Base-by-base conservation (phyloP, 2,888 invertebrate genomes). In the Diarsia mendica region DNA sequence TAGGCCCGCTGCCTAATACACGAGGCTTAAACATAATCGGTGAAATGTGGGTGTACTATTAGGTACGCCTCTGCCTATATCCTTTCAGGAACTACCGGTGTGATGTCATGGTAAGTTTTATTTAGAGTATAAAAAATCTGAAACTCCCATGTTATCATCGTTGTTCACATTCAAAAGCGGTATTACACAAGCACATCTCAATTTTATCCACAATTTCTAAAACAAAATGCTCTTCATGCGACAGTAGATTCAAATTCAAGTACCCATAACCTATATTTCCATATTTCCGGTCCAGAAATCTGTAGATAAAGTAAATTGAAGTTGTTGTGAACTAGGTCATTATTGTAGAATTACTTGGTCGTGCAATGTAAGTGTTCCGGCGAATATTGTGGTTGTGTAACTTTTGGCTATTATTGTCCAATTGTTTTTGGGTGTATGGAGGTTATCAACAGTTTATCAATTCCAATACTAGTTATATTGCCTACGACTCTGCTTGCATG, bases 201-300 rank as follows among this genome's bases (percentile, higher is more conserved):
- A 8, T 33, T 55, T n/a, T 2, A 39, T 1, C 10, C 28, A 4
- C 9, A 55, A 46, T 15, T 63, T 48, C n/a, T 39, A 82, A 58
- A 81, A 44, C 18, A n/a, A 76, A 68, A 51, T 65, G 48, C 39
- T 33, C 58, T 75, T 64, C 58, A 75, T 53, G n/a, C n/a, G 10
- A 44, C 65, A 80, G 44, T n/a, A 44, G 64, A 65, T 79, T 58
- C 23, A 58, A 75, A 75, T 81, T 6, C 28, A 60, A 75, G 67
- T 18, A 39, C 33, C 44, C 78, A 72, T 77, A 65, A 23, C 48
- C 67, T 8, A 60, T 64, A 83, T 70, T 79, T 39, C 72, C 79
- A 77, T 84, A 80, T 79, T 82, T 80, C 67, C 65, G 64, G 69
- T 68, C 65, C 60, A 80, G 77, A 75, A 80, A 83, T 72, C 15